Base-by-base conservation (phyloP, 2,113 vertebrate genomes). In the Polyodon spathula region DNA sequence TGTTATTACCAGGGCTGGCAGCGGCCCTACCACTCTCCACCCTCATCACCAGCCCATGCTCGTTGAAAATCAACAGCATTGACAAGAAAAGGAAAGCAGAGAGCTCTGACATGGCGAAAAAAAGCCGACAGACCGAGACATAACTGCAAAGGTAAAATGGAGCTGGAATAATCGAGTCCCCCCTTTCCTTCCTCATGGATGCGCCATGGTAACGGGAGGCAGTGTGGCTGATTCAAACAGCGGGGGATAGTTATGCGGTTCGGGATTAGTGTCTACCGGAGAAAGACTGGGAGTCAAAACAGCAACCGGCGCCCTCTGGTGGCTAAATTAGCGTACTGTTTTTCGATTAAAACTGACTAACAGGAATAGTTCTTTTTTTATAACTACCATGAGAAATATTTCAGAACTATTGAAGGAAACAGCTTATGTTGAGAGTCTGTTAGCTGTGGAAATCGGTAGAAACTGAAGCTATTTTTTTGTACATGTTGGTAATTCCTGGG, bases 51-150 rank as follows among this genome's bases (percentile, higher is more conserved):
- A 66, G 38, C 56, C 54, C 67, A 65, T 67, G 60, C 60, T 67
- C 54, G 27, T 42, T 58, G 50, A 67, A 40, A 50, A 67, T 54
- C 6, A 61, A 43, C 56, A 71, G 53, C 56, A 66, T 56, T 42
- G 56, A 55, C 56, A 72, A 12, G 43, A 67, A 39, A 50, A 67
- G 40, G 40, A 67, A 52, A 40, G 46, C 63, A 17, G 40, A 46
- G 37, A 61, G 46, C 51, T 61, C 46, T 62, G 42, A 65, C 71
- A 73, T 69, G 63, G 65, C 56, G 63, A 65, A 52, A 40, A 37
- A 63, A 41, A 69, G 52, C 52, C n/a, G 42, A 27, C 52, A 60
- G 58, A 63, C 10, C 46, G 59, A 62, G 67, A 65, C 71, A 67
- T 73, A 57, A 63, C 65, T 65, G 58, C 60, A 39, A 59, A 42